Evolutionary conservation across 2,113 vertebrate species (phyloP), one percentile per base, ranked within the genome.

Genomic region (Gorsachius goisagi): DNA sequence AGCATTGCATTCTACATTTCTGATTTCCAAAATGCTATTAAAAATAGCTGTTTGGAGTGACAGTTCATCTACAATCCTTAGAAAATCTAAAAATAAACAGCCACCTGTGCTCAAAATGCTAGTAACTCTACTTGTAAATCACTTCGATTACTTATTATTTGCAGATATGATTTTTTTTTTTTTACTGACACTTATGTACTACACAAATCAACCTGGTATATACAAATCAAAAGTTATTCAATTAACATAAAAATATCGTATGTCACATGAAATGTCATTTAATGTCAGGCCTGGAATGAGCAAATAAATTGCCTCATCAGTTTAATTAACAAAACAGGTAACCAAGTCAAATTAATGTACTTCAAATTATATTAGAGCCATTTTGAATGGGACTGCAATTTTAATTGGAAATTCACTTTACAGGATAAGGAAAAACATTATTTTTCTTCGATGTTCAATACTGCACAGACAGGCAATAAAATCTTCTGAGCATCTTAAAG

Each of bases 201-300:
- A 77, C 76, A 96, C 95, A 96, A 97, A 98, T 98, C 94, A 97
- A 66, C 49, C 49, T 85, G 77, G 73, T 94, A 81, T 88, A 96
- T 90, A 93, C 85, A 97, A 97, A 98, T 98, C 56, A 98, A 96
- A 97, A 97, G 91, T 97, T 97, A 97, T 87, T 97, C 85, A 97
- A 97, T 98, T 98, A 97, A 87, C 86, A 94, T 96, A 92, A 97
- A 98, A 98, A 97, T 97, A 95, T 92, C 74, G 15, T 93, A 96
- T 98, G 93, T 92, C 96, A 96, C 45, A 85, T 67, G 97, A 96
- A 98, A 97, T 98, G 94, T 97, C 97, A 97, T 74, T 92, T 96
- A 97, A 97, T 97, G 91, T 97, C 96, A 97, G 89, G 81, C 69
- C 64, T 94, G 68, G 79, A 96, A 96, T 93, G 89, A 95, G 73